Percentiles rank a stretch among this genome's conserved stretches.
phyloP scores from a whole-genome alignment of 2,797 vertebrate species.

The Acrossocheilus fasciatus region DNA sequence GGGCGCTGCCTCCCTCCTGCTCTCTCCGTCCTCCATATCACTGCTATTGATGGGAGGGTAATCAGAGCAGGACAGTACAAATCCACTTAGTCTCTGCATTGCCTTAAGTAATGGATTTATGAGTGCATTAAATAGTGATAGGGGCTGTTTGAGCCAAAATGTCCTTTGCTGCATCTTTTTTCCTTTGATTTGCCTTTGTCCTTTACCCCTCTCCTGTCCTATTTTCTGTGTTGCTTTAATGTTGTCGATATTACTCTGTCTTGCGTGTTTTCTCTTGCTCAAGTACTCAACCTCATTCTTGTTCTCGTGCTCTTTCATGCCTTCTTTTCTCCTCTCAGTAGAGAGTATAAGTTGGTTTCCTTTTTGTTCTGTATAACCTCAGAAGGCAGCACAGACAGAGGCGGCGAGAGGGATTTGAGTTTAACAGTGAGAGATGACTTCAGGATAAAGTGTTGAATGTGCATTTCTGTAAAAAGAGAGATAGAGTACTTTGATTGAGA shows the following conservation, averaged over 20 bases:
- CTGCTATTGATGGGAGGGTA: conserved; percentile 84
- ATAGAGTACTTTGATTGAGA: conserved; percentile 34
- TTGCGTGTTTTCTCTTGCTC: neutral
- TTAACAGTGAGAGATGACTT: conserved; percentile 41
- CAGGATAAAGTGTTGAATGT: conserved; percentile 39
- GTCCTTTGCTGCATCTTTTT: conserved; percentile 64
- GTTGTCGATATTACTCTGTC: conserved; percentile 16
- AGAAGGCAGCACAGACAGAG: conserved; percentile 21
- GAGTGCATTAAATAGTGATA: conserved; percentile 81
- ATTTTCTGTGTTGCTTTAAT: conserved; percentile 60
- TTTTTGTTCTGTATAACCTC: conserved; percentile 55
- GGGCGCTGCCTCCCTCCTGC: conserved; percentile 21
- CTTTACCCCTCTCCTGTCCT: conserved; percentile 56
- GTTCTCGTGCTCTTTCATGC: neutral
- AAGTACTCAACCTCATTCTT: neutral
- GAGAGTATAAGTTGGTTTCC: conserved; percentile 36
- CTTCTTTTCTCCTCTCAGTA: conserved; percentile 3
- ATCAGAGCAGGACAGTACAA: conserved; percentile 82
- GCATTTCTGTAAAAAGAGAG: conserved; percentile 33
- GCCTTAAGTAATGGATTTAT: conserved; percentile 86
- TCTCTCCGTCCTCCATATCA: conserved; percentile 68
- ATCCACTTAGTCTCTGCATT: conserved; percentile 81
- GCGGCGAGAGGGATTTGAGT: conserved; percentile 14
- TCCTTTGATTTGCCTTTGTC: conserved; percentile 49
- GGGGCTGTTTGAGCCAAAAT: conserved; percentile 77